A percentile compares a stretch with the other conserved stretches of the same genome.
phyloP scores from a whole-genome alignment of 1,140 invertebrate species.

The Drosophila sproati region DNA sequence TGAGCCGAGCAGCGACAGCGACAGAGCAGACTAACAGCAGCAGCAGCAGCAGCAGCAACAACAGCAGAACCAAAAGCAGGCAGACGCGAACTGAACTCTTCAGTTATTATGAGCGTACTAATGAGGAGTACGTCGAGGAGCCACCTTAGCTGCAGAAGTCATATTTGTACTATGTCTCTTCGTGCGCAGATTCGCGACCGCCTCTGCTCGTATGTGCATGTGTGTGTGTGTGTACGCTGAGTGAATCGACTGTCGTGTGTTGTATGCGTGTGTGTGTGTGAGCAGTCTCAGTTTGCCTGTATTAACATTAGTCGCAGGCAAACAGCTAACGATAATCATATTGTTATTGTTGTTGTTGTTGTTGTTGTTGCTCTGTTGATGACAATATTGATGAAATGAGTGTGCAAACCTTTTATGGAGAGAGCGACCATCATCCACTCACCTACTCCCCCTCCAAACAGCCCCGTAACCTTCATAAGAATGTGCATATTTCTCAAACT shows the following conservation, averaged over 20 bases:
- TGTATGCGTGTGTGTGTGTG: slow-evolving; percentile 2
- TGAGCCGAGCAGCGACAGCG: neutral
- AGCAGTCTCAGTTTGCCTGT: neutral
- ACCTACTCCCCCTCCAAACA: too few species aligned
- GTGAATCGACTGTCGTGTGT: slow-evolving; percentile 13
- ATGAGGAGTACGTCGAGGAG: slow-evolving; percentile 60
- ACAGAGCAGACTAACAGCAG: slow-evolving; percentile 1
- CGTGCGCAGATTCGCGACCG: slow-evolving; percentile 6
- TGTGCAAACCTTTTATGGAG: neutral
- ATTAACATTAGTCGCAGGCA: neutral
- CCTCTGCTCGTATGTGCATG: neutral
- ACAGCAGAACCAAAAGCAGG: slow-evolving; percentile 18
- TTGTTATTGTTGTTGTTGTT: neutral
- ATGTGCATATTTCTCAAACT: too few species aligned
- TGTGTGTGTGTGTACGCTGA: slow-evolving; percentile 10
- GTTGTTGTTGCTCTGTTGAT: neutral
- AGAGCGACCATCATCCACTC: too few species aligned
- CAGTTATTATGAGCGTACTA: slow-evolving; percentile 75
- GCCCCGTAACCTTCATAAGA: too few species aligned
- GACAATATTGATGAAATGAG: neutral
- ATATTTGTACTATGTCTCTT: neutral
- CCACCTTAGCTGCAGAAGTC: slow-evolving; percentile 27
- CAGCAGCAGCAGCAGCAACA: slow-evolving; percentile 9
- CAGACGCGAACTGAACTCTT: slow-evolving; percentile 62
- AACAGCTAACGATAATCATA: neutral